Evolutionary conservation across 2,888 invertebrate genomes (phyloP).

Genomic region (Xestia rhomboidea): DNA sequence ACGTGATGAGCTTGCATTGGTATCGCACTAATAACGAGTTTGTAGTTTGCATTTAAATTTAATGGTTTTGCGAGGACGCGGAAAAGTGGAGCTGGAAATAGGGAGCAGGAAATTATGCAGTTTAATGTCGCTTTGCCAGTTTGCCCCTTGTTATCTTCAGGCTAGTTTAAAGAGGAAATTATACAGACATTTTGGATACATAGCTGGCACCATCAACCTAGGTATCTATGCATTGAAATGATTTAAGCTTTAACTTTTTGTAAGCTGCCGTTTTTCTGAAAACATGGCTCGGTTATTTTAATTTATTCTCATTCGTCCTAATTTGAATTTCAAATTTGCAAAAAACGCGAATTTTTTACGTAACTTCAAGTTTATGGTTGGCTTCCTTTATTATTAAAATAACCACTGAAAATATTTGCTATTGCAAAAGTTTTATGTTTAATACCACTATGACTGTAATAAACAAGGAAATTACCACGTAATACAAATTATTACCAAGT

Average conservation of each 20-base stretch:
- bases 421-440: background rate
- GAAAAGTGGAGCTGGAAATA: slow-evolving; percentile 12
- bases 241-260: slow-evolving; percentile 4
- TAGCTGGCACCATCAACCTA: background rate
- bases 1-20: slow-evolving; percentile 66
- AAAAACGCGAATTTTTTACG: slow-evolving; percentile 7
- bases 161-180: background rate
- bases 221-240: background rate
- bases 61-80: slow-evolving; percentile 23
- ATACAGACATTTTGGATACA: background rate
- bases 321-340: slow-evolving; percentile 52
- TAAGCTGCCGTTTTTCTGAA: background rate
- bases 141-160: background rate
- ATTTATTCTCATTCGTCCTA: slow-evolving; percentile 33
- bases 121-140: background rate
- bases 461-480: slow-evolving; percentile 7
- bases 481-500: slow-evolving; percentile 2
- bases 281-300: slow-evolving; percentile 26
- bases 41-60: slow-evolving; percentile 33
- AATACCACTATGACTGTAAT: background rate
- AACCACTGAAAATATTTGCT: slow-evolving; percentile 3
- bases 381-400: slow-evolving; percentile 21
- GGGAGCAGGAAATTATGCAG: slow-evolving; percentile 15
- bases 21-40: slow-evolving; percentile 56
- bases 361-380: slow-evolving; percentile 14